Evolutionary conservation across 2,888 invertebrate genomes (phyloP).

Genomic region (Xestia ashworthii): DNA sequence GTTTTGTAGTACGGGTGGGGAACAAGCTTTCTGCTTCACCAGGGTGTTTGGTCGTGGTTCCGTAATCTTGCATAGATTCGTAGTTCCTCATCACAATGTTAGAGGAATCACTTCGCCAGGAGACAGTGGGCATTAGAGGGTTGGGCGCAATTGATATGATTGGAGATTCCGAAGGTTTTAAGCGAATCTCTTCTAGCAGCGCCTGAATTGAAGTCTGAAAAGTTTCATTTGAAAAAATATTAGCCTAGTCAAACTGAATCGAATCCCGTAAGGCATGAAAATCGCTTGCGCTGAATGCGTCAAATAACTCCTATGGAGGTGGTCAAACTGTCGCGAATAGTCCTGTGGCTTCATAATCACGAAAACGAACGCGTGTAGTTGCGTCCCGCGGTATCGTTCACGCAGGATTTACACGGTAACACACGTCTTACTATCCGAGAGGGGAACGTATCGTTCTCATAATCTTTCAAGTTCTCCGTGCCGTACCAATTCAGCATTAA

Average conservation of each 20-base stretch:
- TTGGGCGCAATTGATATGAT: constrained; percentile 68
- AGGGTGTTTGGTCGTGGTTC: background rate
- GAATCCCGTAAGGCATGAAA: background rate
- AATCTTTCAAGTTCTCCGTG: background rate
- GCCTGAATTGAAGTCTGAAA: constrained; percentile 18
- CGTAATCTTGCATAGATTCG: constrained; percentile 60
- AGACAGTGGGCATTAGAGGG: constrained; percentile 65
- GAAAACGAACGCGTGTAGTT: background rate
- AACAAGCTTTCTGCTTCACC: constrained; percentile 17
- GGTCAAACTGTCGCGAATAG: background rate
- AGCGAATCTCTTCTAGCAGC: constrained; percentile 1
- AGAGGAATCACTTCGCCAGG: constrained; percentile 69
- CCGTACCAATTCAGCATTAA: background rate
- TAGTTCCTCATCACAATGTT: constrained; percentile 77
- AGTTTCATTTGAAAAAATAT: background rate
- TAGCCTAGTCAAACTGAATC: background rate
- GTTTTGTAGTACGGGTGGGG: background rate
- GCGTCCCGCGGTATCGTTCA: background rate
- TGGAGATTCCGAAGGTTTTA: constrained; percentile 52
- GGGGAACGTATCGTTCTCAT: background rate
- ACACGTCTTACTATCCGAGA: background rate
- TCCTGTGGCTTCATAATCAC: background rate
- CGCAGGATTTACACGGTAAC: background rate
- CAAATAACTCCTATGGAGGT: background rate
- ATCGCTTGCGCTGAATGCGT: background rate